phyloP scores from a whole-genome alignment of 1,140 invertebrate species.

The Drosophila virilis region DNA sequence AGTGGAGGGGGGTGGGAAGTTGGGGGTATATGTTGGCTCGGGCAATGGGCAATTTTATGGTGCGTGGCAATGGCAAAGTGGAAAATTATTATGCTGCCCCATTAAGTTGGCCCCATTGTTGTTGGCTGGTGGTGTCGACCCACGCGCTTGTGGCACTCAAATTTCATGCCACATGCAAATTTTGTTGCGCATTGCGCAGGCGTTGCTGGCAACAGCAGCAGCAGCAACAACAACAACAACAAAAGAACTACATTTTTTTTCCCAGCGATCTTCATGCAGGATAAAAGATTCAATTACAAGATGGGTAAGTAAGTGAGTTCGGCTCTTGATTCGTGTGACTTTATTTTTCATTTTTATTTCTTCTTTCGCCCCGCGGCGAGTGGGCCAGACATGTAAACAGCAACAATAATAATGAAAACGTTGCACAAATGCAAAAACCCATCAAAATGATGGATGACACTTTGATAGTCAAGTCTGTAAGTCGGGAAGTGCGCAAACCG shows the following conservation, averaged over 20 bases:
- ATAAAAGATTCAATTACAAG: slow-evolving; percentile 80
- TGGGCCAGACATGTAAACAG: slow-evolving; percentile 73
- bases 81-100: slow-evolving; percentile 77
- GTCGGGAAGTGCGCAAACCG: slow-evolving; percentile 50
- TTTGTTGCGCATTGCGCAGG: slow-evolving; percentile 32
- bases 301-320: slow-evolving; percentile 49
- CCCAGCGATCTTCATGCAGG: slow-evolving; percentile 64
- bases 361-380: slow-evolving; percentile 31
- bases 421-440: slow-evolving; percentile 59
- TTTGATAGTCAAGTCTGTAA: slow-evolving; percentile 59
- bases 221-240: too few species aligned
- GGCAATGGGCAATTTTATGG: slow-evolving; percentile 51
- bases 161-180: slow-evolving; percentile 38
- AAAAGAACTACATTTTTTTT: slow-evolving; percentile 27
- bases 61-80: slow-evolving; percentile 61
- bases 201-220: slow-evolving; percentile 16
- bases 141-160: slow-evolving; percentile 54
- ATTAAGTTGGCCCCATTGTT: slow-evolving; percentile 67
- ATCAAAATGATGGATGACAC: slow-evolving; percentile 81
- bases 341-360: slow-evolving; percentile 15
- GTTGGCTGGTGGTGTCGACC: slow-evolving; percentile 45
- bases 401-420: slow-evolving; percentile 21
- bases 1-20: neutral
- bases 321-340: slow-evolving; percentile 63
- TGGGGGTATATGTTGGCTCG: neutral